These are phyloP conservation scores for Atractosteus spatula DNA, from an alignment of 2,113 vertebrate genomes.

Conservation along the genomic window DNA sequence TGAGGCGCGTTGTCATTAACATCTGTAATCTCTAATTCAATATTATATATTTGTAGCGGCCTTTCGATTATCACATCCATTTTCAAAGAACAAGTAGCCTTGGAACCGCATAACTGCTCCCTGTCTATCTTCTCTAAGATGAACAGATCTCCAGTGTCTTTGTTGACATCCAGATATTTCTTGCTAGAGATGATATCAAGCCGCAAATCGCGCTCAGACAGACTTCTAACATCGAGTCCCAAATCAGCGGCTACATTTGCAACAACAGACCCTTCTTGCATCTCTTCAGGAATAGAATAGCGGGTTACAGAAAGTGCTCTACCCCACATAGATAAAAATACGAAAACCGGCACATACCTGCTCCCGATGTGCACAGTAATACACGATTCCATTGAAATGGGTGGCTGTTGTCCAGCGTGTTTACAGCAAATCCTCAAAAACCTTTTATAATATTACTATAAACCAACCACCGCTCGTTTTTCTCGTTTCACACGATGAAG, in stretches of 20 bases:
- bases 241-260: constrained; percentile 75
- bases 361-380: background rate
- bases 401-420: background rate
- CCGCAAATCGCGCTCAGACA: constrained; percentile 55
- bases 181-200: constrained; percentile 50
- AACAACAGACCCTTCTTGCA: constrained; percentile 72
- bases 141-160: constrained; percentile 52
- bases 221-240: constrained; percentile 56
- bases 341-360: constrained; percentile 37
- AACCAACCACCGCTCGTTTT: constrained; percentile 44
- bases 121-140: constrained; percentile 53
- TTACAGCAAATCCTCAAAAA: background rate
- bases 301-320: constrained; percentile 40
- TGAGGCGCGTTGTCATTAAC: constrained; percentile 27
- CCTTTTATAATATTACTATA: constrained; percentile 15
- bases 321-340: constrained; percentile 30
- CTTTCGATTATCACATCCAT: constrained; percentile 31
- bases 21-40: constrained; percentile 23
- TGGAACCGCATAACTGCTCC: constrained; percentile 34
- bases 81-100: constrained; percentile 33
- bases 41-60: constrained; percentile 35
- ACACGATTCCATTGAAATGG: constrained; percentile 26
- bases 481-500: constrained; percentile 40
- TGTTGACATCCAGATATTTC: constrained; percentile 70
- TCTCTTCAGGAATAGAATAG: constrained; percentile 74